Evolutionary conservation across 1,140 invertebrate species (phyloP), one percentile per base, ranked within the genome.

Genomic region (Asobara japonica): DNA sequence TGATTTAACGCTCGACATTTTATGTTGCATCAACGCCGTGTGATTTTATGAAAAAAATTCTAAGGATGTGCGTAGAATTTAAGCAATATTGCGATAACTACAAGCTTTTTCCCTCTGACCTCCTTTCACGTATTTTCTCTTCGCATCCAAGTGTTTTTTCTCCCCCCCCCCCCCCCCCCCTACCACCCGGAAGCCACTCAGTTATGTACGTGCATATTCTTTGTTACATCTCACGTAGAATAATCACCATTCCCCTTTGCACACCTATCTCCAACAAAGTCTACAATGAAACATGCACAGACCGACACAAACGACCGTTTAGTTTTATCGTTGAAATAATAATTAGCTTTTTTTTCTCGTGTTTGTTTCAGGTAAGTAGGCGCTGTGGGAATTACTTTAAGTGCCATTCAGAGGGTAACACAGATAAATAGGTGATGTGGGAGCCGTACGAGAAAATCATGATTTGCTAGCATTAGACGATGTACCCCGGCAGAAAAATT

Each of bases 211-310:
- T 45, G 41, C 41, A 45, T 45, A 45, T 45, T 45, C 41, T 45
- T 45, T 45, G 41, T 13, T 45, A 45, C 41, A 45, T 16, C 41
- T 13, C n/a, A 16, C 7, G 7, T 7, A 45, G 41, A 45, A 45
- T 45, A 45, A 45, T 45, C 41, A 45, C 41, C 41, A 45, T 45
- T 45, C 41, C 41, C n/a, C 41, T 45, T n/a, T 45, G 41, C n/a
- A 45, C 41, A 45, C 41, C 13, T 45, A 45, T 45, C 18, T 45
- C 41, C n/a, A 45, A 45, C 41, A n/a, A 3, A 16, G n/a, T 4
- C 41, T 7, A 16, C 41, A 16, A 2, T 2, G 13, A 38, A 16
- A 16, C n/a, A 16, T 11, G 18, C n/a, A 45, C 41, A 45, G 18
- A n/a, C 41, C 13, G n/a, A 16, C n/a, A 45, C 13, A 16, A 38